These are phyloP conservation scores for Sander vitreus DNA, from an alignment of 2,113 vertebrate genomes.

Conservation along the genomic window DNA sequence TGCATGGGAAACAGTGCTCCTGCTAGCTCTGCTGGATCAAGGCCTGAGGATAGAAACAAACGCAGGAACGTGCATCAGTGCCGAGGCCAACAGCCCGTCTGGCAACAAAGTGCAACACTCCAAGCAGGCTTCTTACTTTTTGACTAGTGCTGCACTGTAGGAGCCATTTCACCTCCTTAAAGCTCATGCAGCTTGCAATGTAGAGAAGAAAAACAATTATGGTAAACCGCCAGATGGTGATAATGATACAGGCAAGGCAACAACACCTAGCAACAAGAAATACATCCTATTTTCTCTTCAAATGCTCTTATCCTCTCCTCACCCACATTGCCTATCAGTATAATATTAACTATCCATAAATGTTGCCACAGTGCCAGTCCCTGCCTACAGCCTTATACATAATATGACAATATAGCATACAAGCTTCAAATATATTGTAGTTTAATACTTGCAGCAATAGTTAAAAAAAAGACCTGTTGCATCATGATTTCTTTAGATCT, in stretches of 20 bases:
- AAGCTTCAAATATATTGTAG: conserved; percentile 32
- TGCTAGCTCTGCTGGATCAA: conserved; percentile 47
- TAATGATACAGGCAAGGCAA: conserved; percentile 5
- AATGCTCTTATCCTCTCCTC: neutral
- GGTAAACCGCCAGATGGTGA: neutral
- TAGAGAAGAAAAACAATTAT: conserved; percentile 2
- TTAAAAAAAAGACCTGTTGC: conserved; percentile 17
- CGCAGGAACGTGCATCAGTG: conserved; percentile 34
- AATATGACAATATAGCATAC: conserved; percentile 1
- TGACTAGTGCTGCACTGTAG: conserved; percentile 30
- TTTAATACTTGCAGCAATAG: conserved; percentile 37
- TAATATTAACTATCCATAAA: neutral
- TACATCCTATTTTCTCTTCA: neutral
- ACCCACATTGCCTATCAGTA: neutral
- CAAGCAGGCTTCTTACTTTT: neutral
- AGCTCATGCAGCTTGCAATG: conserved; percentile 38
- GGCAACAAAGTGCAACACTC: conserved; percentile 34
- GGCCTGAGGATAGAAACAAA: conserved; percentile 44
- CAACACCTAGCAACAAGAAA: neutral
- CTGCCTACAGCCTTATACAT: conserved; percentile 1
- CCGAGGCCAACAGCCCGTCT: conserved; percentile 47
- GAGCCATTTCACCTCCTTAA: conserved; percentile 35
- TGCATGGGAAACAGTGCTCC: conserved; percentile 59
- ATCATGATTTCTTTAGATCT: conserved; percentile 5
- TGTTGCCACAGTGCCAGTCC: neutral